A percentile compares a stretch with the other conserved stretches of the same genome.
These are phyloP conservation scores for Murina feae DNA, from an alignment of 2,113 vertebrate species.

Conservation along the genomic window DNA sequence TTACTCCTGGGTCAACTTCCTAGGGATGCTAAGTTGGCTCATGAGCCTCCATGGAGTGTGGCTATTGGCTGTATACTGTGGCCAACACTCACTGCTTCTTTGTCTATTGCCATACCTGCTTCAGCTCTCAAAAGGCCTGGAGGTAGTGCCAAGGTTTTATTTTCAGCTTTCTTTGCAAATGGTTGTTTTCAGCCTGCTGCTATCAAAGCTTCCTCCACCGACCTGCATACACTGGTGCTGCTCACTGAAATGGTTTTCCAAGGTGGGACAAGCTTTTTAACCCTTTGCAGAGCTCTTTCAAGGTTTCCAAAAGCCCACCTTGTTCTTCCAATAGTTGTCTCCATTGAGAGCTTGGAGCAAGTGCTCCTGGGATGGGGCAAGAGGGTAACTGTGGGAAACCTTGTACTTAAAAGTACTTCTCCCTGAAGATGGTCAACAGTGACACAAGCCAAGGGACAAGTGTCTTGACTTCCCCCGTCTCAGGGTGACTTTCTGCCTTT, in stretches of 20 bases:
- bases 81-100: neutral
- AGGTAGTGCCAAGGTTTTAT: neutral
- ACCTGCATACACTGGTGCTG: neutral
- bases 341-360: neutral
- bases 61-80: neutral
- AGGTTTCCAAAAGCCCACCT: neutral
- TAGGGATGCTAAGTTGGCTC: neutral
- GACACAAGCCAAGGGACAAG: neutral
- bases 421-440: neutral
- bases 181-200: neutral
- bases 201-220: neutral
- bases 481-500: neutral
- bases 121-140: neutral
- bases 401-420: neutral
- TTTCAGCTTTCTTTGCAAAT: neutral
- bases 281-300: neutral
- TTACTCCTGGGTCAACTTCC: neutral
- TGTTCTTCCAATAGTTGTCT: neutral
- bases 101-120: neutral
- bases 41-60: fast-evolving
- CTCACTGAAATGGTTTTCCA: neutral
- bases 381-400: neutral
- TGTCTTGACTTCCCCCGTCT: neutral
- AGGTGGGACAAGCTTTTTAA: neutral
- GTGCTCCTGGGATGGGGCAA: neutral